Evolutionary conservation across 2,888 invertebrate genomes (phyloP), one percentile per base, ranked within the genome.

Genomic region (Mythimna vitellina): DNA sequence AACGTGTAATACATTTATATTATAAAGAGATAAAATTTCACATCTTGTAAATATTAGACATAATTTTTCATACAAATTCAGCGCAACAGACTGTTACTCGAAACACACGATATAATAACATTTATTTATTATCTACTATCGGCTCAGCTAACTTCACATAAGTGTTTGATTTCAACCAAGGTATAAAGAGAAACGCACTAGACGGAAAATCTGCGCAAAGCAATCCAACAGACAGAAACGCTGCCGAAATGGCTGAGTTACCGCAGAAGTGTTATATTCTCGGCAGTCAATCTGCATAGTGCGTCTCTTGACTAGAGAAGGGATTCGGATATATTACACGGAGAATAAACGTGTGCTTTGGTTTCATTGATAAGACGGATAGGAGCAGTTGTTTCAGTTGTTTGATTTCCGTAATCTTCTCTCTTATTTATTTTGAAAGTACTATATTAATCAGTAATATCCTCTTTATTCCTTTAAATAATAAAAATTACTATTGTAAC

Each of bases 21-120:
- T 93, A 94, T 94, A 95, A 94, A 95, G 95, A 95, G 95, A 95
- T 95, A 95, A 94, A 95, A 94, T 94, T 89, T 92, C 94, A 95
- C 94, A 93, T 94, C 90, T 94, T 95, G 94, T 95, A 94, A 94
- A 94, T 94, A 94, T 92, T 92, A 95, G 93, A 95, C 92, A 93
- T 91, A 64, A 83, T 84, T 80, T 92, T 92, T 83, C 88, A 89
- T 93, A 93, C 91, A 93, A 91, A 92, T 88, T 89, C 90, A 91
- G 90, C 90, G 90, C 86, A 88, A 91, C 86, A 86, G 89, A 88
- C 88, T 90, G 89, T 89, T 91, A 90, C 88, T 89, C 87, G 87
- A 90, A 91, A 93, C 90, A 93, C 89, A 86, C 88, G 82, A 87
- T 89, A 89, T 89, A 92, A 68, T 80, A 90, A 92, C 89, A 92